Evolutionary conservation across 2,888 invertebrate species (phyloP), one percentile per base, ranked within the genome.

Genomic region (Nycteola revayana): DNA sequence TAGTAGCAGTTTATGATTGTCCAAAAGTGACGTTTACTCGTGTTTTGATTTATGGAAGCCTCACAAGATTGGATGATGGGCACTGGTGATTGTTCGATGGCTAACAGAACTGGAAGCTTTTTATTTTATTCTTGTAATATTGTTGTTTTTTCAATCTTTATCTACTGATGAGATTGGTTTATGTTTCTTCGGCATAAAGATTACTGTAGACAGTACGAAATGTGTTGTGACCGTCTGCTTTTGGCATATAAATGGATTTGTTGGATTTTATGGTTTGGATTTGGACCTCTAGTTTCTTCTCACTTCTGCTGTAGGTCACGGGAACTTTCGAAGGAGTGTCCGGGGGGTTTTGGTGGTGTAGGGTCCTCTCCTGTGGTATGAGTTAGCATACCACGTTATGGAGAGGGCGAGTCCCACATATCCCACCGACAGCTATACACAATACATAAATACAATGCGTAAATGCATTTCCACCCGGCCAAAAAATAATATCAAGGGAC

Each of bases 11-110:
- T 79, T 76, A 78, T 71, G 76, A 75, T 57, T 68, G 63, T 67
- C 69, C 71, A 64, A 66, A 71, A 70, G 50, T 67, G 78, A 77
- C 75, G 66, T 79, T 79, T 75, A 79, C 71, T 72, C 51, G 33
- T 51, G 60, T 72, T 75, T 67, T 77, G 79, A 80, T 77, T 80
- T 76, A 78, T 75, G 72, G 57, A 60, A 54, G 59, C 54, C 45
- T 44, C 34, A 32, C 51, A 60, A 41, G 48, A 49, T 57, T n/a
- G n/a, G n/a, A n/a, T n/a, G n/a, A n/a, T n/a, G n/a, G n/a, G 71
- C 68, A 71, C 66, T 47, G 63, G 65, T 68, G 65, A 72, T 74
- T 66, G 71, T 66, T 66, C 50, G 54, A 64, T 62, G 32, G 34
- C 31, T 26, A 31, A 38, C 48, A 32, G 43, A 42, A 49, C 38